Base-by-base conservation (phyloP, 2,113 vertebrate genomes). In the Epinephelus fuscoguttatus region DNA sequence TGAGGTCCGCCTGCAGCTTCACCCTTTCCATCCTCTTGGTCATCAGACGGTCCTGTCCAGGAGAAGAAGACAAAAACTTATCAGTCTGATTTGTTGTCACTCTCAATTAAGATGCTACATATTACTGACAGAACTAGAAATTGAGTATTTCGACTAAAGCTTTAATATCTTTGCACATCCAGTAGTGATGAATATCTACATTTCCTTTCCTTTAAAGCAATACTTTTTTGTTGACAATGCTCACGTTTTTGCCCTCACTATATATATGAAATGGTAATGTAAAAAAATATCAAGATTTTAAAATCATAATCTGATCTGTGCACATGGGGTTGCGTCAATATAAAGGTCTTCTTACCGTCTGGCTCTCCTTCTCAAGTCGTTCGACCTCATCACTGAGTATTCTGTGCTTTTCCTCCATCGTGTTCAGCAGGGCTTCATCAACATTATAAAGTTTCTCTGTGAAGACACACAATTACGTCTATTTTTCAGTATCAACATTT, bases 371-470 rank as follows among this genome's bases (percentile, higher is more conserved):
- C 89, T 99, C 97, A 85, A 98, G 84, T 74, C 89, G 95, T 78
- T 96, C 94, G 68, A 97, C 93, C 84, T 99, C 95, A 55, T 97
- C 95, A 21, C 90, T 96, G 74, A 99, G 75, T 3, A 95, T 94
- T 88, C 85, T 94, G 91, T 96, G 92, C 78, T 97, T 97, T 78
- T 96, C 94, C 83, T 93, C 94, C 91, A 97, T 92, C 0, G 92
- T 87, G 55, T 96, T 94, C 90, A 98, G 89, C 61, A 96, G 89
- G 72, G 86, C 91, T 88, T 96, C 96, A 73, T 98, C 97, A 37
- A 97, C 94, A n/a, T 97, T 96, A 94, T 97, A 99, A 40, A 97
- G 90, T 68, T 96, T 96, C 95, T 97, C 98, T 99, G 87, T 61
- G 27, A 76, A 73, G 4, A 72, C 53, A 82, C 17, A 73, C 12